Evolutionary conservation across 2,113 vertebrate genomes (phyloP).

Genomic region (Scartelaos histophorus): DNA sequence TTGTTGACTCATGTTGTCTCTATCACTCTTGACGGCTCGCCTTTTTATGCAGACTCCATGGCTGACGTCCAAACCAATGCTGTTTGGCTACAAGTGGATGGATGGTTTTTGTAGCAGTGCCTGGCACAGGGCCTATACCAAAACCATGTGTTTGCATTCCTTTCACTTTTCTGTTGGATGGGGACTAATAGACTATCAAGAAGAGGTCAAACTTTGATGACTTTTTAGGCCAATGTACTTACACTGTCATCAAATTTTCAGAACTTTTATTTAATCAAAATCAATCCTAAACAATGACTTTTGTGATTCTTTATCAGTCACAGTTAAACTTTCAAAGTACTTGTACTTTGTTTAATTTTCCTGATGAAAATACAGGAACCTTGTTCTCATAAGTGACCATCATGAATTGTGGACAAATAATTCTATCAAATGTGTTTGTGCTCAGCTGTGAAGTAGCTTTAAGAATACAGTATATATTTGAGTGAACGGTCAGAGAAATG

Average conservation of each 20-base stretch:
- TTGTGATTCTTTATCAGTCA: not conserved
- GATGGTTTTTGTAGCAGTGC: conserved; percentile 60
- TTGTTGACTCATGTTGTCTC: conserved; percentile 6
- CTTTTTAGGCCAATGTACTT: not conserved
- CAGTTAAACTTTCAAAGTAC: too few relatives aligned
- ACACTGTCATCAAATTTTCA: not conserved
- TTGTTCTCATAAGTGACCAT: too few relatives aligned
- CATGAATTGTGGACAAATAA: too few relatives aligned
- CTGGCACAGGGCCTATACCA: conserved; percentile 56
- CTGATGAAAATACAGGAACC: not conserved
- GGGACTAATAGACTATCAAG: conserved; percentile 41
- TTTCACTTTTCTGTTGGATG: conserved; percentile 43
- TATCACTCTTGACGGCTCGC: not conserved
- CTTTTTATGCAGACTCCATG: conserved; percentile 14
- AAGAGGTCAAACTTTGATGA: not conserved
- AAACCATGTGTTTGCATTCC: conserved; percentile 52
- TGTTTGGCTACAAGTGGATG: conserved; percentile 42
- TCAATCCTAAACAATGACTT: not conserved
- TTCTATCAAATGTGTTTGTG: too few relatives aligned
- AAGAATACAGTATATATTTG: too few relatives aligned
- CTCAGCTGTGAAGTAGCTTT: too few relatives aligned
- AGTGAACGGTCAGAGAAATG: too few relatives aligned
- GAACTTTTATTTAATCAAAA: not conserved
- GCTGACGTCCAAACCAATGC: conserved; percentile 51
- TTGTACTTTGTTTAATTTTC: not conserved